Conservation (phyloP, 2,113 vertebrate genomes). For the Oxyruncus cristatus region DNA sequence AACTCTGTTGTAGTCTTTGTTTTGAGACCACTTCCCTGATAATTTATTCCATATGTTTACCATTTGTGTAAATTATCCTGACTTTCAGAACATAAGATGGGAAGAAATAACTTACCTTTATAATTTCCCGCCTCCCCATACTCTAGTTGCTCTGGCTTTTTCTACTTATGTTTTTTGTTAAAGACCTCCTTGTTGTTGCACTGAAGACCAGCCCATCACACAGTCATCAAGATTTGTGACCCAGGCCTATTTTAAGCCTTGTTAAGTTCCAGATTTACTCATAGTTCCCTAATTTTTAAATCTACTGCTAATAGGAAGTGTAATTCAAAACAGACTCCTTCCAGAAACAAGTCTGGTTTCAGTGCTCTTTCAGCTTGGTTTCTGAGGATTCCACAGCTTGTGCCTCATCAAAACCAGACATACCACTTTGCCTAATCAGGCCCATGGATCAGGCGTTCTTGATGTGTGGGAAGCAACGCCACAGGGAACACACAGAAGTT, state of each 20-base stretch:
- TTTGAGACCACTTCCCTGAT: slow-evolving; percentile 46
- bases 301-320: slow-evolving; percentile 45
- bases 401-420: slow-evolving; percentile 44
- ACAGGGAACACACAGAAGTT: not conserved
- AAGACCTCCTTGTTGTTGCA: not conserved
- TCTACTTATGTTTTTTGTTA: not conserved
- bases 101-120: slow-evolving; percentile 32
- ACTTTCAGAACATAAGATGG: not conserved
- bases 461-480: not conserved
- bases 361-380: not conserved
- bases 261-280: slow-evolving; percentile 60
- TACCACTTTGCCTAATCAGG: not conserved
- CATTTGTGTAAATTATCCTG: slow-evolving; percentile 1
- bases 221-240: slow-evolving; percentile 40
- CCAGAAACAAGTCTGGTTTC: slow-evolving; percentile 41
- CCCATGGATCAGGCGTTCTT: not conserved
- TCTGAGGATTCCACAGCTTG: slow-evolving; percentile 52
- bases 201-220: not conserved
- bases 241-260: slow-evolving; percentile 50
- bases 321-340: slow-evolving; percentile 62
- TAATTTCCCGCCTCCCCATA: not conserved
- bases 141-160: not conserved
- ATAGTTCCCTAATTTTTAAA: slow-evolving; percentile 65
- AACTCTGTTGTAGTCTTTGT: slow-evolving; percentile 52
- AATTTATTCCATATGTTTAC: slow-evolving; percentile 62